Evolutionary conservation across 2,888 invertebrate genomes (phyloP).

Genomic region (Xylocampa areola): DNA sequence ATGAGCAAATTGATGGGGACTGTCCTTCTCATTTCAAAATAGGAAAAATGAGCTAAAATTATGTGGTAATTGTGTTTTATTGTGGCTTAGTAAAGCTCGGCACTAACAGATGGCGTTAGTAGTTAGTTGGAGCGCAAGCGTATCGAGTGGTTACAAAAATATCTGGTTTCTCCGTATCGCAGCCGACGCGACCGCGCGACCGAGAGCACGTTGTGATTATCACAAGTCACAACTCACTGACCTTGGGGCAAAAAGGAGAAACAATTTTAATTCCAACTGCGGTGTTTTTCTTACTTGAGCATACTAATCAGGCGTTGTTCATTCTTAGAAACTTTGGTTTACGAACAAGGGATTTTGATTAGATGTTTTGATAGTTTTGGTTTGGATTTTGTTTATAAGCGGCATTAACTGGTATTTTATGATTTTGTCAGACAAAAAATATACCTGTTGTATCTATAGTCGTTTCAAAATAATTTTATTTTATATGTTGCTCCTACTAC

Average conservation of each 20-base stretch:
- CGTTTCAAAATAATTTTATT: too few relatives aligned
- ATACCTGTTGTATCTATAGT: too few relatives aligned
- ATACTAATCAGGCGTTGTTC: conserved; percentile 75
- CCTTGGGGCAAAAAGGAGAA: conserved; percentile 87
- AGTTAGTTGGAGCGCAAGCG: conserved; percentile 45
- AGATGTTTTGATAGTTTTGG: conserved; percentile 31
- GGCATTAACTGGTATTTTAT: conserved; percentile 1
- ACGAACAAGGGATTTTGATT: conserved; percentile 44
- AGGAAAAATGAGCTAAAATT: conserved; percentile 6
- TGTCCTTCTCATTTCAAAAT: conserved; percentile 4
- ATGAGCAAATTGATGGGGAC: background rate
- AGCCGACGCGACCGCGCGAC: conserved; percentile 58
- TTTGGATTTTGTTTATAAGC: conserved; percentile 16
- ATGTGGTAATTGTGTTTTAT: conserved; percentile 1
- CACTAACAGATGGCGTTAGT: conserved; percentile 75
- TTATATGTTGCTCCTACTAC: conserved; percentile 14
- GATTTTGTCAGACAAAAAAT: background rate
- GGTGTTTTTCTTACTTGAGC: conserved; percentile 76
- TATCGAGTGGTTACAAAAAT: conserved; percentile 72
- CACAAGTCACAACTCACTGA: conserved; percentile 82
- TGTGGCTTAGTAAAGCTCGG: conserved; percentile 43
- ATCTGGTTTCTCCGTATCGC: conserved; percentile 77
- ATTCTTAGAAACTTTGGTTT: conserved; percentile 66
- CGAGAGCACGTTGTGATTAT: conserved; percentile 76
- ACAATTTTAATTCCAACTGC: conserved; percentile 81